Percentiles rank a stretch among this genome's conserved stretches.
Evolutionary conservation across 2,113 vertebrate species (phyloP).

Genomic region (Festucalex cinctus): DNA sequence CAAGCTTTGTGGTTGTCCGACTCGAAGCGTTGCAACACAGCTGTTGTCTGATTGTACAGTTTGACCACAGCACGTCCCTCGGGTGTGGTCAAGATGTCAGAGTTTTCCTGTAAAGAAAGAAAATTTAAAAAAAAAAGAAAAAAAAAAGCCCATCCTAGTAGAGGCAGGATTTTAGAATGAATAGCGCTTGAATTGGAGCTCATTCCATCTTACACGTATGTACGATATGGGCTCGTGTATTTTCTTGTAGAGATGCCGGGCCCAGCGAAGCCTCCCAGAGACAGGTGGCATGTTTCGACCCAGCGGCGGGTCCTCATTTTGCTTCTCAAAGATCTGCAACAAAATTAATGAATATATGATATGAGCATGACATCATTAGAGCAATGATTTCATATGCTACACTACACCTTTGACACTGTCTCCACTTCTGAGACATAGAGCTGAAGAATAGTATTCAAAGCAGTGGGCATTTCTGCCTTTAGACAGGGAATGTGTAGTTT

Average conservation of each 20-base stretch:
- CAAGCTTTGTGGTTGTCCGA: constrained; percentile 73
- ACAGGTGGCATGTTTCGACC: constrained; percentile 78
- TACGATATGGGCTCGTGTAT: constrained; percentile 79
- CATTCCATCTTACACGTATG: constrained; percentile 72
- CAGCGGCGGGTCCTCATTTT: constrained; percentile 76
- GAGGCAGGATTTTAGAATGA: neutral
- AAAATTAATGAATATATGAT: neutral
- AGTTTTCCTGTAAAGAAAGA: constrained; percentile 68
- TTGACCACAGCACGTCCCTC: constrained; percentile 77
- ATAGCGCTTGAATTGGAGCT: neutral
- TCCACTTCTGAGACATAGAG: constrained; percentile 76
- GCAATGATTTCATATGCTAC: neutral
- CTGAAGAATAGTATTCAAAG: constrained; percentile 71
- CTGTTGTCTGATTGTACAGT: constrained; percentile 77
- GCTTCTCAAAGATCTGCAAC: constrained; percentile 68
- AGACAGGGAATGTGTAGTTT: constrained; percentile 79
- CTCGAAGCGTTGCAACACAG: constrained; percentile 75
- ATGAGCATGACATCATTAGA: neutral
- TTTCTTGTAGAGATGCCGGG: constrained; percentile 76
- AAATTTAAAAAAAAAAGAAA: too few relatives aligned
- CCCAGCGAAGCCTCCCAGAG: constrained; percentile 81
- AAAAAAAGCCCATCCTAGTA: neutral
- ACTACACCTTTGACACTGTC: constrained; percentile 71
- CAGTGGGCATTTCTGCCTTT: constrained; percentile 59
- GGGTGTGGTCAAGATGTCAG: constrained; percentile 70